Base-by-base conservation (phyloP, 35 echinoderm and acorn worm species). In the Apostichopus californicus region DNA sequence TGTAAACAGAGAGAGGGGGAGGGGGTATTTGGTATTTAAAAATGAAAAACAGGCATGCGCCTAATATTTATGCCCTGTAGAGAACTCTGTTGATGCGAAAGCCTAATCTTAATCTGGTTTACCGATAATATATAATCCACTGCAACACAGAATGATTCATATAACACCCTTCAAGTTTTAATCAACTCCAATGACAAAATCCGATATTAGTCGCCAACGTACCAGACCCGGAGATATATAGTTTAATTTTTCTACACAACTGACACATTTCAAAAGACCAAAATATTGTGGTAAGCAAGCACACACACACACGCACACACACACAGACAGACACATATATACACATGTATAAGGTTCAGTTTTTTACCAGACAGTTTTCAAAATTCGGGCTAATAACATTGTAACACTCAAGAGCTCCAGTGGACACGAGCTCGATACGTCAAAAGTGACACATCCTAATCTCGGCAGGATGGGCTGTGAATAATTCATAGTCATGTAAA, bases 401-500 rank as follows among this genome's bases (percentile, higher is more conserved):
- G 54, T 59, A 85, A 85, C 81, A 58, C 81, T 58, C 15, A 20
- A 85, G 56, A 56, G 5, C 81, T 85, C 81, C 81, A 9, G 57
- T 85, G 23, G 81, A 58, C 23, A 59, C 81, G 55, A 85, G 81
- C 57, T 17, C 15, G 12, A 23, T 85, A 85, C 81, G 81, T 85
- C 81, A 85, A 85, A 85, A 58, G 81, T 85, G 81, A 85, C 81
- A 85, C 57, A 59, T 85, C 81, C 81, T 85, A 85, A 85, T 85
- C 81, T 85, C 81, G 20, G 81, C 81, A 85, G 81, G 81, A 85
- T 58, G 22, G 55, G 55, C 81, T 85, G 81, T 85, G 81, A 85
- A 85, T 85, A 58, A 85, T 85, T 85, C 81, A 85, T 85, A 85
- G 81, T 55, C 81, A 85, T 85, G 81, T 85, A 85, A 85, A 85